Evolutionary conservation across 2,113 vertebrate species (phyloP), one percentile per base, ranked within the genome.

Genomic region (Syngnathus typhle): DNA sequence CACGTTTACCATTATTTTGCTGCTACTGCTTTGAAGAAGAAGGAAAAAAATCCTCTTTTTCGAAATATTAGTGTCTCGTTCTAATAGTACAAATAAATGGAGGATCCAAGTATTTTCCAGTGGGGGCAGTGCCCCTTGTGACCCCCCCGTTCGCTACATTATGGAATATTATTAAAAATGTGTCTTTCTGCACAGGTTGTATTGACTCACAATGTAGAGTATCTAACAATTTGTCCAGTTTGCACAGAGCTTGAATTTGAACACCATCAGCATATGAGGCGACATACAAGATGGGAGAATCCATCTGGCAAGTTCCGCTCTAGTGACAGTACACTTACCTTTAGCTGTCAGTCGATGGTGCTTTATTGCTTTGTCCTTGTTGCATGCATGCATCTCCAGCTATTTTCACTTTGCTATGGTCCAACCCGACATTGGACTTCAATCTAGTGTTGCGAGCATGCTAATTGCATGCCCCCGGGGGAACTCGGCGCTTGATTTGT

Each of bases 281-380:
- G 15, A 12, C 6, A 7, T 58, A 32, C 5, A 32, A 58, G 27
- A 58, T 36, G 55, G 27, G 13, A 32, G 27, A 36, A 58, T 58
- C 55, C 55, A 58, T 36, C 55, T 36, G 55, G 27, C 12, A 2
- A 6, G 70, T 75, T 79, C 83, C 71, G 46, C 59, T 77, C 44
- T 73, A 70, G 70, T 77, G 74, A 82, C 75, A 69, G 13, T 55
- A 52, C 72, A 75, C 63, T 78, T 76, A 76, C 75, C 71, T 87
- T 77, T 83, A 74, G 79, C 74, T 83, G 77, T 69, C 76, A 68
- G 85, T 78, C 68, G 59, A 47, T n/a, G 1, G 46, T 16, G 60
- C 65, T 81, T 77, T 74, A 79, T 74, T 76, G 71, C 75, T 81
- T 76, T 65, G 71, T 61, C 64, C 19, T 1, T 70, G 55, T 59